These are phyloP conservation scores for Periophthalmus magnuspinnatus DNA, from an alignment of 2,797 vertebrate genomes.

Conservation along the genomic window DNA sequence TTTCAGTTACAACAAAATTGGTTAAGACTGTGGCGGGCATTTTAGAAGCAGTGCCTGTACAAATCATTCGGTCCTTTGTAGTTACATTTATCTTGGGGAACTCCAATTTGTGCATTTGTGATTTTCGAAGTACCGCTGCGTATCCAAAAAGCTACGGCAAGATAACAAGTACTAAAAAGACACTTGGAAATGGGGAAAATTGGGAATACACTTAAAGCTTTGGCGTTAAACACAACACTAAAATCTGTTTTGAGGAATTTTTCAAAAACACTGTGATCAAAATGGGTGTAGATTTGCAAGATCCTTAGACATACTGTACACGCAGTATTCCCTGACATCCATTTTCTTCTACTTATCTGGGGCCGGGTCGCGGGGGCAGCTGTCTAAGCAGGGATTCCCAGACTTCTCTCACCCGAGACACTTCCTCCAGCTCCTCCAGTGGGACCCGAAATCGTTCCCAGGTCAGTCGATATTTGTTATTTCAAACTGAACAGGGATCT, in stretches of 20 bases:
- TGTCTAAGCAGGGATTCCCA: too few species aligned
- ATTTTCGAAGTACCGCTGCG: neutral
- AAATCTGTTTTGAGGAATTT: neutral
- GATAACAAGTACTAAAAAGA: neutral
- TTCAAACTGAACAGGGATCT: too few species aligned
- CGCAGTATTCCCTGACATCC: too few species aligned
- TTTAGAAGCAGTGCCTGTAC: neutral
- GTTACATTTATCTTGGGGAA: neutral
- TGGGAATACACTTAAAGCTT: neutral
- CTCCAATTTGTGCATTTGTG: slow-evolving; percentile 9
- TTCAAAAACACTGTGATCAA: neutral
- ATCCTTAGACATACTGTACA: too few species aligned
- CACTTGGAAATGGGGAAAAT: neutral
- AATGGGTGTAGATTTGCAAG: neutral
- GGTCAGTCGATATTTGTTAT: too few species aligned
- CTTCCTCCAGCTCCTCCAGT: too few species aligned
- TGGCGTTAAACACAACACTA: too few species aligned
- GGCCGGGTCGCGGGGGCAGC: too few species aligned
- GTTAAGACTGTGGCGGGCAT: neutral
- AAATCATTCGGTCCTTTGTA: neutral
- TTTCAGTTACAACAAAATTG: neutral
- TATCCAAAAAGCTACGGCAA: neutral
- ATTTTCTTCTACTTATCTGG: too few species aligned
- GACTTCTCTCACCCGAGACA: too few species aligned
- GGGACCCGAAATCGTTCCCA: too few species aligned